These are phyloP conservation scores for Phasianus colchicus DNA, from an alignment of 2,113 vertebrate species.

Conservation along the genomic window DNA sequence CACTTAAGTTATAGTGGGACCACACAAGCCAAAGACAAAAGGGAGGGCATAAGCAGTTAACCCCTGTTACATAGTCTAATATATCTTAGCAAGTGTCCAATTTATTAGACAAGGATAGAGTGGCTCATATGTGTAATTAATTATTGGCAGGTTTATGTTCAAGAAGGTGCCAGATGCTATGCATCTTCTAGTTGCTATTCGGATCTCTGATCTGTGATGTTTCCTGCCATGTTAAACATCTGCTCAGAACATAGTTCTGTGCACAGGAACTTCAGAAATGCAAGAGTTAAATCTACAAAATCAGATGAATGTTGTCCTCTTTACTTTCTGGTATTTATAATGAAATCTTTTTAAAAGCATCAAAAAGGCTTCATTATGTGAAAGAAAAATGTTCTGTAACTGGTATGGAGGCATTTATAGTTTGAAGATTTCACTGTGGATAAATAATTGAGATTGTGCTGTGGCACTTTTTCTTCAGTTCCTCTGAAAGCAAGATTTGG, in stretches of 20 bases:
- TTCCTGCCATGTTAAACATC: constrained; percentile 56
- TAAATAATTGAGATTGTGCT: not conserved
- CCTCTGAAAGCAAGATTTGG: not conserved
- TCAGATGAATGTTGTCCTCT: not conserved
- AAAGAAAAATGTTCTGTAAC: not conserved
- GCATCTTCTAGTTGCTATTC: constrained; percentile 39
- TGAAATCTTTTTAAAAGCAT: not conserved
- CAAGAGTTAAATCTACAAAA: constrained; percentile 31
- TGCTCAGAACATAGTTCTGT: constrained; percentile 30
- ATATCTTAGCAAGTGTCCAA: constrained; percentile 54
- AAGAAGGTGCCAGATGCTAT: constrained; percentile 60
- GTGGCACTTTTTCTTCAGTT: not conserved
- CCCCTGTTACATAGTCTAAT: constrained; percentile 38
- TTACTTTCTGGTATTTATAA: not conserved
- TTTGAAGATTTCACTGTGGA: not conserved
- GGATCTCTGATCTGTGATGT: constrained; percentile 35
- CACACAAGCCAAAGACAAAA: constrained; percentile 47
- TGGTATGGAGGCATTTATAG: not conserved
- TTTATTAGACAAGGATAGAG: constrained; percentile 34
- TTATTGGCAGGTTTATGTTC: constrained; percentile 64
- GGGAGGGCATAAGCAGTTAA: constrained; percentile 42
- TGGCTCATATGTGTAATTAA: constrained; percentile 55
- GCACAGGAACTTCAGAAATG: constrained; percentile 18
- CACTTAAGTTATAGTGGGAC: not conserved
- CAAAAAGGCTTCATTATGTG: not conserved